A percentile compares a stretch with the other conserved stretches of the same genome.
phyloP scores from a whole-genome alignment of 2,888 invertebrate genomes.

The Phalera bucephala region DNA sequence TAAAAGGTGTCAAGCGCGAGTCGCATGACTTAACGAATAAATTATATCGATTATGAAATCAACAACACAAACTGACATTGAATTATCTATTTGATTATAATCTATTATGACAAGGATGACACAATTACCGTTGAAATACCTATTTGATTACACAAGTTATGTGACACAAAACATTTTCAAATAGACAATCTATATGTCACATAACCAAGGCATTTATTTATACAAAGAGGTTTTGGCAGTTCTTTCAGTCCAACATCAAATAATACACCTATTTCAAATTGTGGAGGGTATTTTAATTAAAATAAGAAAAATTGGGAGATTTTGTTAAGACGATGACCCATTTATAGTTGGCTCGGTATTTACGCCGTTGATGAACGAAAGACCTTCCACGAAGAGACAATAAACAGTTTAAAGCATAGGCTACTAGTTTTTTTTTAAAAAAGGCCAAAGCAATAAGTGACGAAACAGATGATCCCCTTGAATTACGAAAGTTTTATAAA shows the following conservation, averaged over 20 bases:
- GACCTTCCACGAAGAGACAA: conserved; percentile 90
- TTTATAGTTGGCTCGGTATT: conserved; percentile 87
- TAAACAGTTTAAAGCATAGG: conserved; percentile 94
- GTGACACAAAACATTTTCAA: conserved; percentile 92
- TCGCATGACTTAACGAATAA: too few species aligned
- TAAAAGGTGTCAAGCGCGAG: too few species aligned
- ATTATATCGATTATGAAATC: too few species aligned
- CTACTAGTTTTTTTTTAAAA: conserved; percentile 91
- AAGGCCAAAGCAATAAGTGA: conserved; percentile 87
- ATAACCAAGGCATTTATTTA: conserved; percentile 97
- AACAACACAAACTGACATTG: too few species aligned
- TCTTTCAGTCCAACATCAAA: conserved; percentile 97
- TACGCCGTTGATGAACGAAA: conserved; percentile 78
- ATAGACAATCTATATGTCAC: conserved; percentile 96
- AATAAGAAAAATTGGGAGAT: conserved; percentile 91
- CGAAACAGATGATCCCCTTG: conserved; percentile 84
- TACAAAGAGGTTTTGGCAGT: conserved; percentile 96
- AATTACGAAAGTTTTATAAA: conserved; percentile 92
- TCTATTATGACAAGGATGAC: too few species aligned
- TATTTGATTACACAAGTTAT: too few species aligned
- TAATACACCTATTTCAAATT: conserved; percentile 95
- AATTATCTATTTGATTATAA: too few species aligned
- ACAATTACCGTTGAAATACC: too few species aligned
- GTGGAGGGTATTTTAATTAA: conserved; percentile 91
- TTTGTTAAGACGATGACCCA: conserved; percentile 94